A percentile compares a stretch with the other conserved stretches of the same genome.
These are phyloP conservation scores for Micrastur ruficollis DNA, from an alignment of 2,797 vertebrate genomes.

Conservation along the genomic window DNA sequence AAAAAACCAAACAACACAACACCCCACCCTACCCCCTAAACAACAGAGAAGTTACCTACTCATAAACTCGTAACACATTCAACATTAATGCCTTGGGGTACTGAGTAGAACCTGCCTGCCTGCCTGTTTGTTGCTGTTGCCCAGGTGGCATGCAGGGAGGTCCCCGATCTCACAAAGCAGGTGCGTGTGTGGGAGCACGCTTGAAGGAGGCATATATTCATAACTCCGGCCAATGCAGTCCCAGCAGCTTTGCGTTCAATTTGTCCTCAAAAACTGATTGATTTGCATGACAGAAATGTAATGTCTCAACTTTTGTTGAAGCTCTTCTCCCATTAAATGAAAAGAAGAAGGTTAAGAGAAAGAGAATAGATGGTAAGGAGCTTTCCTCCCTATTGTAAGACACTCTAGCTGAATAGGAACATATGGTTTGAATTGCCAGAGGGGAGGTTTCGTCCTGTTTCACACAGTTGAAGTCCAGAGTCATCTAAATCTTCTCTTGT, in stretches of 20 bases:
- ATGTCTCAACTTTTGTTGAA: neutral
- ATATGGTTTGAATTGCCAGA: neutral
- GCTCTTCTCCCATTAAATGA: neutral
- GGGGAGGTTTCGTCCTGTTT: neutral
- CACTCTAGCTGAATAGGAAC: neutral
- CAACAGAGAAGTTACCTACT: neutral
- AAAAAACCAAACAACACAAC: neutral
- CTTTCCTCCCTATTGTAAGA: neutral
- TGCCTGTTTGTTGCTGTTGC: neutral
- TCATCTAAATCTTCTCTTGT: neutral
- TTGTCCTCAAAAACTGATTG: neutral
- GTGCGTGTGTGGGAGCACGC: neutral
- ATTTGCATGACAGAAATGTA: neutral
- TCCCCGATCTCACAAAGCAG: neutral
- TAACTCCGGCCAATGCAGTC: neutral
- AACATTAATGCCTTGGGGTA: neutral
- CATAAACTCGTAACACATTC: neutral
- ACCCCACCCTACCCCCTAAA: no score
- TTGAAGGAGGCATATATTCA: neutral
- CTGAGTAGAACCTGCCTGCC: no score
- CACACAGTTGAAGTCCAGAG: neutral
- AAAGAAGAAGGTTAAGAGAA: neutral
- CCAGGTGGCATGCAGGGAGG: neutral
- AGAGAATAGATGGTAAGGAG: neutral
- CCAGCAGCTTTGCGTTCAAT: neutral